These are phyloP conservation scores for Anagrus nilaparvatae DNA, from an alignment of 1,140 invertebrate species.

Conservation along the genomic window DNA sequence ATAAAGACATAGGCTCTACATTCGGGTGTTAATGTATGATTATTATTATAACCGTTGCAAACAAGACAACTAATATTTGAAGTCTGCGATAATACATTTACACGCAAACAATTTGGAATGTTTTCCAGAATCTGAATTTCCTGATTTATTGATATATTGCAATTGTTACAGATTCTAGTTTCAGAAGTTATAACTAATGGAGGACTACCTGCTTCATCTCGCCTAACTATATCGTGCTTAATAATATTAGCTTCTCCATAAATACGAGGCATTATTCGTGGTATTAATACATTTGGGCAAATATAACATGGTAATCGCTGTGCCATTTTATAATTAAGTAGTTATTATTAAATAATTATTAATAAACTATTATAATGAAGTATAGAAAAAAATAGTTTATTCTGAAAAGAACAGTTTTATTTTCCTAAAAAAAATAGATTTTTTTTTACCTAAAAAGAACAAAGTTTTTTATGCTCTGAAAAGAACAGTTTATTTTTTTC, in stretches of 20 bases:
- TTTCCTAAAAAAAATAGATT: too few relatives aligned
- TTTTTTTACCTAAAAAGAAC: too few relatives aligned
- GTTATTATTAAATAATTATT: too few relatives aligned
- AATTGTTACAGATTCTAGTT: slow-evolving; percentile 11
- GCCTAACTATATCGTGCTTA: slow-evolving; percentile 2
- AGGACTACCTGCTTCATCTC: background rate
- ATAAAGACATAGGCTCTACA: slow-evolving; percentile 10
- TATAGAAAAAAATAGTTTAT: too few relatives aligned
- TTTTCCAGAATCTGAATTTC: slow-evolving; percentile 4
- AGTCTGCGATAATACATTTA: slow-evolving; percentile 15
- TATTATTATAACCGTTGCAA: slow-evolving; percentile 5
- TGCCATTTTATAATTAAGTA: too few relatives aligned
- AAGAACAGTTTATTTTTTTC: too few relatives aligned
- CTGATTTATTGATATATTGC: slow-evolving; percentile 1
- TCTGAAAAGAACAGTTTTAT: too few relatives aligned
- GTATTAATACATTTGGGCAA: too few relatives aligned
- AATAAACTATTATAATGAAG: too few relatives aligned
- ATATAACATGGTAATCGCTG: too few relatives aligned
- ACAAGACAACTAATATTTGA: slow-evolving; percentile 7
- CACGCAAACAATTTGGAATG: slow-evolving; percentile 6
- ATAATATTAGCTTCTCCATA: background rate
- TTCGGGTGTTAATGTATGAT: slow-evolving; percentile 5
- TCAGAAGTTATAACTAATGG: background rate
- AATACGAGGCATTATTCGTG: background rate
- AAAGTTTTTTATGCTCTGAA: too few relatives aligned